A percentile compares a stretch with the other conserved stretches of the same genome.
These are phyloP conservation scores for Campoletis sonorensis DNA, from an alignment of 1,140 invertebrate species.

Conservation along the genomic window DNA sequence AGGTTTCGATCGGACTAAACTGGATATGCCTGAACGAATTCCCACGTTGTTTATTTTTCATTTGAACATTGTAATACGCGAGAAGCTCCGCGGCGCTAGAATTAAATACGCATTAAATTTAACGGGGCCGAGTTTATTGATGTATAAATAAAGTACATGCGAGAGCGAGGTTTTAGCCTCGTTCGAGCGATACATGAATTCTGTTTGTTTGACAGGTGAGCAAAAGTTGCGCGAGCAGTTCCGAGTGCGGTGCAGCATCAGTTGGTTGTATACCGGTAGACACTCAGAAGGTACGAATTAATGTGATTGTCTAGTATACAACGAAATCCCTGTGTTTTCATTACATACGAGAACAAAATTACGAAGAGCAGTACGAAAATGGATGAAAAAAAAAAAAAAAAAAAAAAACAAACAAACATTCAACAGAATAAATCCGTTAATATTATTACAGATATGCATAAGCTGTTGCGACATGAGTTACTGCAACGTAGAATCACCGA, in stretches of 20 bases:
- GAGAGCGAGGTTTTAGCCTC: background rate
- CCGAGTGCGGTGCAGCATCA: constrained; percentile 79
- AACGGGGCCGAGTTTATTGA: background rate
- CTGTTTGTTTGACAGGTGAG: constrained; percentile 73
- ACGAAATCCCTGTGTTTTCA: too few relatives aligned
- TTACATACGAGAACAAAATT: too few relatives aligned
- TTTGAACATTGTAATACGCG: background rate
- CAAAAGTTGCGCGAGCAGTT: constrained; percentile 81
- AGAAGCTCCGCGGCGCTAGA: background rate
- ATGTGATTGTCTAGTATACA: constrained; percentile 61
- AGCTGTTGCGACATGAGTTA: constrained; percentile 83
- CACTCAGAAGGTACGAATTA: constrained; percentile 79
- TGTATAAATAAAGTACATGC: background rate
- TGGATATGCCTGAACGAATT: background rate
- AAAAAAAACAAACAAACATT: background rate
- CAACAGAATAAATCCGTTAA: constrained; percentile 72
- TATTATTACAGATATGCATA: constrained; percentile 80
- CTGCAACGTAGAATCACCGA: constrained; percentile 81
- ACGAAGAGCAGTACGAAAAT: background rate
- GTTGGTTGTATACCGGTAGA: constrained; percentile 82
- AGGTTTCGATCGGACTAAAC: constrained; percentile 22
- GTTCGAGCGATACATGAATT: background rate
- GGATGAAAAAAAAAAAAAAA: background rate
- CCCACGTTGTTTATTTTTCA: background rate
- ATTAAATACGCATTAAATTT: background rate